These are phyloP conservation scores for Micromussa lordhowensis DNA, from an alignment of 92 coral and sea anemone species.

Conservation along the genomic window DNA sequence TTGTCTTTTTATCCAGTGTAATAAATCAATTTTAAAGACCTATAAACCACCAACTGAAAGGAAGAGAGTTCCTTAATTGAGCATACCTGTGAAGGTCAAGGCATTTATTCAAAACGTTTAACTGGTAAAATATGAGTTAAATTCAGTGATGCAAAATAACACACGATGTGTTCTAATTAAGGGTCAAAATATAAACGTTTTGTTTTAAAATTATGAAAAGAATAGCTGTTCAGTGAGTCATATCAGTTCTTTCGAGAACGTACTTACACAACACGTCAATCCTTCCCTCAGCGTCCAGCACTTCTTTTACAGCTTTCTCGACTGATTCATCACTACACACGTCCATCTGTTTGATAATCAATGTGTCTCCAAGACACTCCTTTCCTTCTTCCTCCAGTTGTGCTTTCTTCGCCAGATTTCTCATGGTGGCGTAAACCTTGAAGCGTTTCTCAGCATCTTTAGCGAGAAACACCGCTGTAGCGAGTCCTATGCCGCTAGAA, in stretches of 20 bases:
- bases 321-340: constrained; percentile 81
- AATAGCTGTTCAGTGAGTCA: neutral
- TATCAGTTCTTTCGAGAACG: neutral
- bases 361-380: constrained; percentile 65
- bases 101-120: too few relatives aligned
- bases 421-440: constrained; percentile 83
- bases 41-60: too few relatives aligned
- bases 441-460: constrained; percentile 70
- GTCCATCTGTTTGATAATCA: constrained; percentile 76
- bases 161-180: too few relatives aligned
- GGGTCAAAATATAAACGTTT: too few relatives aligned
- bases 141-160: too few relatives aligned
- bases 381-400: constrained; percentile 68
- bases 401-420: constrained; percentile 81
- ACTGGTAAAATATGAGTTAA: too few relatives aligned
- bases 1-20: too few relatives aligned
- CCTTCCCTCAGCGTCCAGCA: constrained; percentile 74
- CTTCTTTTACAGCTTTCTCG: constrained; percentile 63
- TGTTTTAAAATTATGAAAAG: too few relatives aligned
- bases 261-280: constrained; percentile 81
- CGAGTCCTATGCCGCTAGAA: constrained; percentile 75
- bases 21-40: too few relatives aligned
- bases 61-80: too few relatives aligned
- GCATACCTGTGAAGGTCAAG: too few relatives aligned
- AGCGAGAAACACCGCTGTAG: constrained; percentile 70